These are phyloP conservation scores for Drosophila insularis DNA, from an alignment of 1,140 invertebrate species.

Conservation along the genomic window DNA sequence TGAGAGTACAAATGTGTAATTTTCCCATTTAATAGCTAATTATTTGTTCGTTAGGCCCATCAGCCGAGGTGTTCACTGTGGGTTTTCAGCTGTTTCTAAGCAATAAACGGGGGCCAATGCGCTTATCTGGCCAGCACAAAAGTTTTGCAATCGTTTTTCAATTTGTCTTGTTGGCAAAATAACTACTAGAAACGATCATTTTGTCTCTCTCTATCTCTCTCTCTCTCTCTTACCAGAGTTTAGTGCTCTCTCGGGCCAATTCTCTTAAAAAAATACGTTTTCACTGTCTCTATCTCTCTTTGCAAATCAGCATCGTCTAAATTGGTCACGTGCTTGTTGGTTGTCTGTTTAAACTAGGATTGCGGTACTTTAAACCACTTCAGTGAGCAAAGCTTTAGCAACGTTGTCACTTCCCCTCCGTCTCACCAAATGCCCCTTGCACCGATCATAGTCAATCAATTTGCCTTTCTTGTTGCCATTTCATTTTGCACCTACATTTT, in stretches of 20 bases:
- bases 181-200: conserved; percentile 30
- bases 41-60: not conserved
- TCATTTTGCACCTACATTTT: conserved; percentile 59
- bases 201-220: not conserved
- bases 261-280: not conserved
- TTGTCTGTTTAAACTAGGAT: conserved; percentile 38
- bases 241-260: not conserved
- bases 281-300: conserved; percentile 8
- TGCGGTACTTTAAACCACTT: conserved; percentile 63
- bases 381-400: conserved; percentile 43
- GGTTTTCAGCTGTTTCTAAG: conserved; percentile 50
- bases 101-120: conserved; percentile 31
- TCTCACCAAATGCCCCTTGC: not conserved
- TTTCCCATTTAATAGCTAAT: not conserved
- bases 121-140: conserved; percentile 60
- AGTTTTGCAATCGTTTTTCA: conserved; percentile 71
- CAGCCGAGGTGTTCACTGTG: not conserved
- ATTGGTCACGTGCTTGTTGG: conserved; percentile 22
- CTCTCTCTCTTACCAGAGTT: not conserved
- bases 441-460: conserved; percentile 54
- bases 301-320: not conserved
- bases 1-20: not conserved
- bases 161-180: conserved; percentile 76
- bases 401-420: not conserved
- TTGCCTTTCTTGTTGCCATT: conserved; percentile 44